Base-by-base conservation (phyloP, 2,888 invertebrate species). In the Elaeidobius kamerunicus region DNA sequence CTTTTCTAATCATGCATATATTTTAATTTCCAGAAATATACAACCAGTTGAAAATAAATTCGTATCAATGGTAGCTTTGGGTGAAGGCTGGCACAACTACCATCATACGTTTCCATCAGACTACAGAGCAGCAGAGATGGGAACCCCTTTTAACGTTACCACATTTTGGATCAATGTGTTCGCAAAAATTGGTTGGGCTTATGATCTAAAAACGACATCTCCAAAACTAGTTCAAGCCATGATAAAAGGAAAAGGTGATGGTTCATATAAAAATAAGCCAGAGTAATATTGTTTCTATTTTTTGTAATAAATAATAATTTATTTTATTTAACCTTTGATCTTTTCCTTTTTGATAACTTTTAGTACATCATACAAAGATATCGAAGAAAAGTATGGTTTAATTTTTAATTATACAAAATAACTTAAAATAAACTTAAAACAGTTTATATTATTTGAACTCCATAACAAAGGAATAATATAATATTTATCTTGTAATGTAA, bases 21-120 rank as follows among this genome's bases (percentile, higher is more conserved):
- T n/a, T n/a, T n/a, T n/a, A n/a, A n/a, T n/a, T 34, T 42, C 28
- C 23, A 67, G 46, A 64, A 77, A 80, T 64, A 84, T 91, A 65
- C 85, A 83, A 65, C 88, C 91, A 0, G 74, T 84, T 0, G 83
- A 91, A 68, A 89, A 88, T 67, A 71, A 78, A 23, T 73, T 78
- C 0, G 88, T 90, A 0, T 76, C 88, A 0, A 57, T 86, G 0
- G 73, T 84, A 59, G 83, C 86, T 0, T 71, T 86, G 46, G 88
- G 88, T 1, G 88, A 88, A 69, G 91, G 91, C 1, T 91, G 86
- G 83, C 91, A 91, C 73, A 91, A 91, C 71, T 91, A 90, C 71
- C 91, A 91, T 67, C 91, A 91, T 73, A 77, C 80, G 0, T 91
- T 90, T 76, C 91, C 91, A 6, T 88, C 86, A 83, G 90, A 91